Evolutionary conservation across 2,888 invertebrate species (phyloP).

Genomic region (Halocaridina rubra): DNA sequence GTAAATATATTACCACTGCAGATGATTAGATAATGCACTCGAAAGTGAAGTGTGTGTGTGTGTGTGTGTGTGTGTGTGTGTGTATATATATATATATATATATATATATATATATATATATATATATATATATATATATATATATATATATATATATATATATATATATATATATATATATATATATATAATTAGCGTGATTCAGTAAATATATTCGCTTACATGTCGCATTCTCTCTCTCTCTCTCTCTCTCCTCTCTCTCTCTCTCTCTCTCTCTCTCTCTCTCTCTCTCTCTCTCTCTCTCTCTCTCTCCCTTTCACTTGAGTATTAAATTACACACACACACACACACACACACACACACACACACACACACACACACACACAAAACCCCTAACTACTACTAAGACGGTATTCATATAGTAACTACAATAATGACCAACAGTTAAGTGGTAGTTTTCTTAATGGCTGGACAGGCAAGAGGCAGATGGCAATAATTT

Average conservation of each 20-base stretch:
- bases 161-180: neutral
- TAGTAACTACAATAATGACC: too few relatives aligned
- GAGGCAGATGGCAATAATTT: too few relatives aligned
- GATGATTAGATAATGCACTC: neutral
- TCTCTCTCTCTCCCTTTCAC: neutral
- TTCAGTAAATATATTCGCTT: neutral
- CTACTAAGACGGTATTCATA: too few relatives aligned
- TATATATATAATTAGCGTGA: neutral
- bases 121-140: conserved; percentile 24
- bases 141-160: conserved; percentile 5
- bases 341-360: too few relatives aligned
- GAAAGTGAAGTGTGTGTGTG: too few relatives aligned
- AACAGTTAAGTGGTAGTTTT: too few relatives aligned
- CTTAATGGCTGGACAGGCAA: too few relatives aligned
- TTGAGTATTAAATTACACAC: neutral
- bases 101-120: neutral
- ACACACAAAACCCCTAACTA: too few relatives aligned
- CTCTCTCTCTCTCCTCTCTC: neutral
- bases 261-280: neutral
- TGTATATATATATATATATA: neutral
- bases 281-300: neutral
- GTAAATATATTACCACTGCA: too few relatives aligned
- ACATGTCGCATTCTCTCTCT: neutral
- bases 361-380: too few relatives aligned
- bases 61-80: neutral